Base-by-base conservation (phyloP, 64 coral and sea anemone genomes). In the Montipora efflorescens region DNA sequence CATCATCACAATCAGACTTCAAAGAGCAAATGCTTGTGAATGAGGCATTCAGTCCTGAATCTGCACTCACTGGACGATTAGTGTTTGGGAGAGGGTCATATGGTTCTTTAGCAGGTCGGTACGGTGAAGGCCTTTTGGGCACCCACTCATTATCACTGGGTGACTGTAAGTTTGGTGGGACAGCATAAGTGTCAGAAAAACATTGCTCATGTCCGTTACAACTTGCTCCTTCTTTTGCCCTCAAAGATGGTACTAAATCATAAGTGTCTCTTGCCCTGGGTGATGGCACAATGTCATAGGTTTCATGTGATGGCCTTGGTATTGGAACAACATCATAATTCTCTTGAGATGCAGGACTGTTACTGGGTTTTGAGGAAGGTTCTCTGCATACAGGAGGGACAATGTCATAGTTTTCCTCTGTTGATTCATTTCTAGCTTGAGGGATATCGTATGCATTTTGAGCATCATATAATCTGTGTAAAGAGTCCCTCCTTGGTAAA, bases 231-330 rank as follows among this genome's bases (percentile, higher is more conserved):
- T 20, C 14, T 43, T 7, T 59, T 59, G 72, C 67, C 59, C 59
- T 89, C 6, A 73, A 45, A n/a, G 87, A 19, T 36, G 87, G 87
- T 8, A 69, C 81, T 64, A 84, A 5, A 47, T 84, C 81, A 61
- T 84, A 84, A 62, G 69, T 83, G 16, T 78, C 61, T 64, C 8
- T 14, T 14, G 11, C 61, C 13, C 14, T 64, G 4, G 78, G 61
- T 18, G 53, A 4, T 59, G 89, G 89, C 2, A 93, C 83, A 87
- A 93, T 55, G 57, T 93, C 91, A 87, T 93, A 93, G 22, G 49
- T 11, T 16, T 93, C 91, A 47, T 93, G 73, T 75, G 90, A 48
- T 74, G 48, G 50, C 0, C 53, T 6, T 9, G 76, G 89, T 5
- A 62, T 7, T 25, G 89, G 89, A 11, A 90, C 77, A 80, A 90